Evolutionary conservation across 2,888 invertebrate species (phyloP), one percentile per base, ranked within the genome.

Genomic region (Chrysotoxum bicinctum): DNA sequence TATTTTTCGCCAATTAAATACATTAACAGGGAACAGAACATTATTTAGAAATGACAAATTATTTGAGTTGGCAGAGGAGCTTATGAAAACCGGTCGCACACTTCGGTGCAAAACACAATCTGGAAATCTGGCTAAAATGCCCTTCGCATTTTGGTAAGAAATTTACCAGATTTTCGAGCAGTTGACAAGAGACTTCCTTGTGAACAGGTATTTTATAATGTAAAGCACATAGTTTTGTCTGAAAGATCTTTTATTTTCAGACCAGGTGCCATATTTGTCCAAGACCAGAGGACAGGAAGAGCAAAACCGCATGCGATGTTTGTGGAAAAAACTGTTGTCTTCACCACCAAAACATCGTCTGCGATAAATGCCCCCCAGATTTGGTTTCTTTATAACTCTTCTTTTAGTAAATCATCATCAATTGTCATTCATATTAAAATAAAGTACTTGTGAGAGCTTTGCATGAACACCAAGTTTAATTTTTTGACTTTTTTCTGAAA

Each of bases 191-290:
- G 37, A 14, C 19, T 35, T 58, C 32, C 32, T 56, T 4, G 32
- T 56, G n/a, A 52, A 52, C 26, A 26, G 52, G 52, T 14, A 16
- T 45, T 21, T 21, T n/a, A 45, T 45, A 21, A 19, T 30, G 26
- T 30, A 30, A 52, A 30, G 1, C 52, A n/a, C 30, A 52, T 56
- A 30, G 12, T 56, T 7, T 56, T 56, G 35, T 35, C 19, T 56
- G 56, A 35, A 16, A 35, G 6, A 35, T 56, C 35, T 56, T 62
- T 62, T 62, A 62, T 43, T 52, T 52, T 52, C 26, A 52, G 52
- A 52, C 30, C n/a, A 30, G 16, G 21, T 54, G 54, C 16, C 54
- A 54, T 30, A 54, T 30, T 54, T 54, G 54, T 54, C 54, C 16
- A 54, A 30, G 26, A 52, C n/a, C 52, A 30, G n/a, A 52, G 14